phyloP scores from a whole-genome alignment of 2,797 vertebrate genomes.

The Parauchenoglanis ngamensis region DNA sequence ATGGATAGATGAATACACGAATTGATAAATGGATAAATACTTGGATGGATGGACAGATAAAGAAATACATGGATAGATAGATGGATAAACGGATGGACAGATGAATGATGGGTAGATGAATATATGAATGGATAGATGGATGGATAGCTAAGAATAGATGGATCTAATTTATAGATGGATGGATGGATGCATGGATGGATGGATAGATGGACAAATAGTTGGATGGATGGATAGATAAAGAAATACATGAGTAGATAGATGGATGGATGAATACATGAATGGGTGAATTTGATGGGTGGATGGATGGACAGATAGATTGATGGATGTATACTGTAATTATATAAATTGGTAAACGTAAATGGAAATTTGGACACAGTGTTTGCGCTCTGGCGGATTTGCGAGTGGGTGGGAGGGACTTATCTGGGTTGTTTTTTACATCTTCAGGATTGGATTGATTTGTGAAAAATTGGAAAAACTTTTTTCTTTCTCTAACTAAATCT shows the following conservation, averaged over 20 bases:
- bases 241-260: neutral
- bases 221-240: neutral
- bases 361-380: too few relatives aligned
- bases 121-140: neutral
- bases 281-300: too few relatives aligned
- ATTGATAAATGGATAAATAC: too few relatives aligned
- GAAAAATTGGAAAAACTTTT: neutral
- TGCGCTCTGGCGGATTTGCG: neutral
- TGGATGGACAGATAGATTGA: too few relatives aligned
- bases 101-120: neutral
- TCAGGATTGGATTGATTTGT: neutral
- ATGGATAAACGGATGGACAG: neutral
- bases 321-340: neutral
- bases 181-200: neutral
- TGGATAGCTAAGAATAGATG: neutral
- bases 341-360: neutral
- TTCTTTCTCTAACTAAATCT: slow-evolving; percentile 37
- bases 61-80: neutral
- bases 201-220: neutral
- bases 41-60: too few relatives aligned
- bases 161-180: neutral
- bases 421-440: too few relatives aligned
- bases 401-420: neutral
- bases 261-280: neutral
- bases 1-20: too few relatives aligned